Base-by-base conservation (phyloP, 2,113 vertebrate genomes). In the Noctilio leporinus region DNA sequence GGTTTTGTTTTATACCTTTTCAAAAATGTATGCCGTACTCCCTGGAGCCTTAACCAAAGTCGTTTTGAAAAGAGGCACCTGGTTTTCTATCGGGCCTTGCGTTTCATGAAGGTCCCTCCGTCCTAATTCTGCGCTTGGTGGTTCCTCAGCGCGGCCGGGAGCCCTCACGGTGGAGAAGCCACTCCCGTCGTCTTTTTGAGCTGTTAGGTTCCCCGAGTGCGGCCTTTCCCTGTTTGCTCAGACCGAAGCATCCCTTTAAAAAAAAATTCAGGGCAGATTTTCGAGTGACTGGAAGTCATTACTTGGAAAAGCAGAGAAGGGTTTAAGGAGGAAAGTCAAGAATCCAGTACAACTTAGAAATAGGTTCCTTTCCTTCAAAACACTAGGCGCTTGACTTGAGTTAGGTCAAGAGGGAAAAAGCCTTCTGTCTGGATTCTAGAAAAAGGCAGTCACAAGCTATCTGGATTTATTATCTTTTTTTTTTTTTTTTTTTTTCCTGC, bases 201-300 rank as follows among this genome's bases (percentile, higher is more conserved):
- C 80, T 26, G 3, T 43, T 28, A 49, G 73, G 14, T 7, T 55
- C 40, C n/a, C 8, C 26, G 51, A 65, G 57, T 35, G 64, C 40
- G 88, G 45, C 47, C 51, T 73, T 81, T 47, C 59, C 15, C 33
- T 30, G 40, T 81, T 78, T 28, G 24, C 62, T 82, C 43, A 40
- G 19, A 64, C 83, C 51, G 59, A 62, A 89, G 35, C 9, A 17
- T 82, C 80, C 51, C 62, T 93, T 84, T 67, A 11, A 92, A 93
- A n/a, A n/a, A n/a, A 85, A 69, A 10, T 24, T 30, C 72, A 85
- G 77, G 85, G 70, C 45, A 76, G 75, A 24, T 69, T 93, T 96
- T 76, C 85, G 49, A 78, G 76, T 57, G 65, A 38, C 93, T 89
- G n/a, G 49, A 96, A 94, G 75, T 83, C 69, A 80, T 85, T 86